Evolutionary conservation across 2,113 vertebrate species (phyloP).

Genomic region (Lamprologus tigripictilis): DNA sequence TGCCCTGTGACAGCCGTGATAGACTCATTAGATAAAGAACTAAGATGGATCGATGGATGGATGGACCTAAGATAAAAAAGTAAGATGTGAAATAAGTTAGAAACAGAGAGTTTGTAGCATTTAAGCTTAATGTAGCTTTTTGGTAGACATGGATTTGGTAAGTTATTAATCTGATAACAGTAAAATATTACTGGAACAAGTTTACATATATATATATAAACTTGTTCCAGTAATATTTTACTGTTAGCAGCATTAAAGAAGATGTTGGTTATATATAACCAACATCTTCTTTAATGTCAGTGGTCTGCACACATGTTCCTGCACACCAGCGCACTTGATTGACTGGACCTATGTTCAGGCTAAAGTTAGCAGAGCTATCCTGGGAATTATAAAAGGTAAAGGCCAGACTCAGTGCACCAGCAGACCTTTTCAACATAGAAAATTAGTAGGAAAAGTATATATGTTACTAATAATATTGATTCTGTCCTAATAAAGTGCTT

Average conservation of each 20-base stretch:
- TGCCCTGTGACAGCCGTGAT: background rate
- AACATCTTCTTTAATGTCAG: background rate
- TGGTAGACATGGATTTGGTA: background rate
- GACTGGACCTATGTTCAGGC: background rate
- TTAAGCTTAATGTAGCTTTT: background rate
- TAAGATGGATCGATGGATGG: background rate
- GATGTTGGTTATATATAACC: background rate
- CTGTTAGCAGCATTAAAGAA: no score
- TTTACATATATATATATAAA: background rate
- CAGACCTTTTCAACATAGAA: background rate
- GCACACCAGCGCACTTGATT: background rate
- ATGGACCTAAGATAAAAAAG: background rate
- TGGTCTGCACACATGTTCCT: background rate
- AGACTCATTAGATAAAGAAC: background rate
- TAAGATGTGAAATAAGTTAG: background rate
- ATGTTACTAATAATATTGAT: background rate
- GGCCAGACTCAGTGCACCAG: background rate
- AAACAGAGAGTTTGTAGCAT: background rate
- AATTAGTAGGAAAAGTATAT: background rate
- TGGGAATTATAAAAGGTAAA: background rate
- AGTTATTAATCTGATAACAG: background rate
- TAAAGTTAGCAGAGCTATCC: background rate
- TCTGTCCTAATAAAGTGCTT: background rate
- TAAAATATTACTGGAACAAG: background rate
- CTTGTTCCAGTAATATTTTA: no score